Evolutionary conservation across 1,140 invertebrate species (phyloP), one percentile per base, ranked within the genome.

Genomic region (Saxidomus purpurata): DNA sequence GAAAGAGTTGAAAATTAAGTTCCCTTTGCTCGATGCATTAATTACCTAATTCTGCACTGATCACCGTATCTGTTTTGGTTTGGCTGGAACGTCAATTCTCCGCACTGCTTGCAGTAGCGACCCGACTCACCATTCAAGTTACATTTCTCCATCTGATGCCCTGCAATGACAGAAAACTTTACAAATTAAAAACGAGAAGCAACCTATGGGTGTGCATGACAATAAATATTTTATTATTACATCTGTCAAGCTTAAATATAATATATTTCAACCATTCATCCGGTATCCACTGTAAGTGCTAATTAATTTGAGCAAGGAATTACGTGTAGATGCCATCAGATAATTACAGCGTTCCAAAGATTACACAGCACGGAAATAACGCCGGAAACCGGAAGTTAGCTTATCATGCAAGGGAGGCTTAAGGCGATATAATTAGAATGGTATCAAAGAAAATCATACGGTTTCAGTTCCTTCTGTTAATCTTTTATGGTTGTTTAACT

Each of bases 101-200:
- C 81, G 40, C 90, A 91, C 63, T 91, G 90, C 63, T 89, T 84
- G 55, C 90, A 91, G 40, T 86, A 81, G 15, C 69, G 82, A 8
- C 90, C 90, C 13, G 31, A 28, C 25, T 88, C 86, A 3, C 87
- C 81, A 15, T 81, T 83, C 22, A 83, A 40, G 0, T 40, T n/a
- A 63, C 90, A 91, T 38, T 47, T 49, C 28, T 89, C 86, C 90
- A 91, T 89, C 47, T 89, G 81, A 67, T 91, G 90, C 1, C 90
- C 90, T 91, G 80, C 25, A 71, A 85, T 43, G 15, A 15, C 43
- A 15, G 15, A 43, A 15, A 43, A 43, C 4, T 8, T 43, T 43
- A 43, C 43, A 43, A 43, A 43, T 43, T 43, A 43, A 43, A 43
- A 43, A 43, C 43, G 4, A 43, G 43, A 43, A 43, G 15, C 43